These are phyloP conservation scores for Ageneiosus marmoratus DNA, from an alignment of 2,113 vertebrate species.

Conservation along the genomic window DNA sequence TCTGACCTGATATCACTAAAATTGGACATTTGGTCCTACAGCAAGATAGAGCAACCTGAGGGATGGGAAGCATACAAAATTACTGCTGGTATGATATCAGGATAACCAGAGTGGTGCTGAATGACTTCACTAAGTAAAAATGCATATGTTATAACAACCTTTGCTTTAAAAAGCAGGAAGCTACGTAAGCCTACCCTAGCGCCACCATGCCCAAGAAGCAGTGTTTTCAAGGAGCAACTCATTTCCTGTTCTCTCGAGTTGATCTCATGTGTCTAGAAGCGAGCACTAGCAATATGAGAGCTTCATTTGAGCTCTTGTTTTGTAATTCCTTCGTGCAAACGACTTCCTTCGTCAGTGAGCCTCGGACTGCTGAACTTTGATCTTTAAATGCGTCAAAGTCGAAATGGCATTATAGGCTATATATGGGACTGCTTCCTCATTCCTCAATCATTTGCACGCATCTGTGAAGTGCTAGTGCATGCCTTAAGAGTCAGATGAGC, in stretches of 20 bases:
- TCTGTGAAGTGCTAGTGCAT: neutral
- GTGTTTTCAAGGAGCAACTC: neutral
- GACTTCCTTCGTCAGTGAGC: too few relatives aligned
- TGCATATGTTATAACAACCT: neutral
- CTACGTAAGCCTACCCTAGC: neutral
- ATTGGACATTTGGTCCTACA: neutral
- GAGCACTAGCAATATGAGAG: neutral
- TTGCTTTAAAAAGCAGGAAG: neutral
- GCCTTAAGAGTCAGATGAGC: conserved; percentile 1
- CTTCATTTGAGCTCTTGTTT: neutral
- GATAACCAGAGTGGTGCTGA: neutral
- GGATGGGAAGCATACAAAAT: neutral
- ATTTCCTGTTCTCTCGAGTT: neutral
- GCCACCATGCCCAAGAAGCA: neutral
- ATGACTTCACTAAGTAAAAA: neutral
- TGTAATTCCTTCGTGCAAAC: neutral
- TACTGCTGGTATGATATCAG: neutral
- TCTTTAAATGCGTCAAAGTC: neutral
- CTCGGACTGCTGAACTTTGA: neutral
- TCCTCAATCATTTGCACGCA: conserved; percentile 9
- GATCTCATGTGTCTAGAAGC: neutral
- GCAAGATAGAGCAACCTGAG: neutral
- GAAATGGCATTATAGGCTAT: neutral
- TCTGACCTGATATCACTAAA: neutral
- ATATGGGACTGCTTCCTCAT: neutral